A percentile compares a stretch with the other conserved stretches of the same genome.
These are phyloP conservation scores for Periphyllus acericola DNA, from an alignment of 2,888 invertebrate species.

Conservation along the genomic window DNA sequence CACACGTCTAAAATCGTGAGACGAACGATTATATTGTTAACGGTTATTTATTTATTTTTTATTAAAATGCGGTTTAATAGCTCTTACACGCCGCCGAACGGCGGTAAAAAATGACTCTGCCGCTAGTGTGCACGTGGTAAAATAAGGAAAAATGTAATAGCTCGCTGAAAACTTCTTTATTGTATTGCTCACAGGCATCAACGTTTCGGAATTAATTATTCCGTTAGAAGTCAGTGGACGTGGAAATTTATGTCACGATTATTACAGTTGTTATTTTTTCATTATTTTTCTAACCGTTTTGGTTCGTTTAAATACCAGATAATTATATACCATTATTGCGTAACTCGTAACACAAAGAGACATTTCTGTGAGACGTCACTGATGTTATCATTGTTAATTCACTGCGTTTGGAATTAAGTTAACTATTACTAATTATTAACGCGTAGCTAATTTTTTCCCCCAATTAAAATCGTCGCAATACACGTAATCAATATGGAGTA, in stretches of 20 bases:
- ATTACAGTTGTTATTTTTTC: background rate
- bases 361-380: background rate
- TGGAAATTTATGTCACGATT: background rate
- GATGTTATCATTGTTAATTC: background rate
- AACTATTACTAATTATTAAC: too few relatives aligned
- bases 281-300: background rate
- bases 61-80: background rate
- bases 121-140: too few relatives aligned
- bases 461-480: too few relatives aligned
- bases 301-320: background rate
- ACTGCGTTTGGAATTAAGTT: background rate
- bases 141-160: background rate
- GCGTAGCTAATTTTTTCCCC: too few relatives aligned
- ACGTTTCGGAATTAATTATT: background rate
- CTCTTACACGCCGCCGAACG: background rate
- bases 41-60: background rate
- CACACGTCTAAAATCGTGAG: conserved; percentile 15
- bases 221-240: background rate
- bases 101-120: background rate
- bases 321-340: background rate
- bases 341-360: background rate
- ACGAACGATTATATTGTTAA: conserved; percentile 28
- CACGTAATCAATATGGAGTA: too few relatives aligned
- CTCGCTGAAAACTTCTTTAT: background rate
- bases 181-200: background rate